Evolutionary conservation across 1,140 invertebrate genomes (phyloP).

Genomic region (Ephestia elutella): DNA sequence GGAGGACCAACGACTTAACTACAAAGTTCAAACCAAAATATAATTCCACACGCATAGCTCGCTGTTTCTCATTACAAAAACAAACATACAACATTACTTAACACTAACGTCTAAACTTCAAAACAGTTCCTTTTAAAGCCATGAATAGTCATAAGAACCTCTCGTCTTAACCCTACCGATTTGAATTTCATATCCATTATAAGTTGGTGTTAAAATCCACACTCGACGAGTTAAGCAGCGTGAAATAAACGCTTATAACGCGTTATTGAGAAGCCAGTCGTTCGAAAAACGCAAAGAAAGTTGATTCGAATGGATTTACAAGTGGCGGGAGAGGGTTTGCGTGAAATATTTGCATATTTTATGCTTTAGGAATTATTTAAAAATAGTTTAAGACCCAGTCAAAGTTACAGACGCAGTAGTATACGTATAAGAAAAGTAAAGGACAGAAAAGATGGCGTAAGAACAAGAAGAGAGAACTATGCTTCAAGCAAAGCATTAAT

Average conservation of each 20-base stretch:
- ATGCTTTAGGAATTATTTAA: not conserved
- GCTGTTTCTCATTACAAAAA: not conserved
- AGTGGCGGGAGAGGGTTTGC: not conserved
- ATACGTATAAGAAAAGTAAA: too few relatives aligned
- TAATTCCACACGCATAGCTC: too few relatives aligned
- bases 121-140: not conserved
- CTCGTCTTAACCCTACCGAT: conserved; percentile 17
- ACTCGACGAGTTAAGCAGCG: conserved; percentile 21
- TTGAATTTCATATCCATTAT: conserved; percentile 30
- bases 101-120: not conserved
- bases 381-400: too few relatives aligned
- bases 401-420: too few relatives aligned
- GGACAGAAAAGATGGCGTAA: too few relatives aligned
- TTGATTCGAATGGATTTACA: not conserved
- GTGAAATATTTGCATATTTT: not conserved
- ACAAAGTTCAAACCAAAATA: too few relatives aligned
- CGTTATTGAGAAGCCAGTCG: conserved; percentile 18
- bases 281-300: conserved; percentile 19
- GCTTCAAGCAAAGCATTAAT: too few relatives aligned
- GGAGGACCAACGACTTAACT: too few relatives aligned
- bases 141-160: conserved; percentile 14
- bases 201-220: conserved; percentile 21
- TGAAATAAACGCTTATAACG: conserved; percentile 20
- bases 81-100: not conserved
- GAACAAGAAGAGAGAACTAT: too few relatives aligned